Conservation (phyloP, 2,888 invertebrate genomes). For the Podotricha telesiphe region DNA sequence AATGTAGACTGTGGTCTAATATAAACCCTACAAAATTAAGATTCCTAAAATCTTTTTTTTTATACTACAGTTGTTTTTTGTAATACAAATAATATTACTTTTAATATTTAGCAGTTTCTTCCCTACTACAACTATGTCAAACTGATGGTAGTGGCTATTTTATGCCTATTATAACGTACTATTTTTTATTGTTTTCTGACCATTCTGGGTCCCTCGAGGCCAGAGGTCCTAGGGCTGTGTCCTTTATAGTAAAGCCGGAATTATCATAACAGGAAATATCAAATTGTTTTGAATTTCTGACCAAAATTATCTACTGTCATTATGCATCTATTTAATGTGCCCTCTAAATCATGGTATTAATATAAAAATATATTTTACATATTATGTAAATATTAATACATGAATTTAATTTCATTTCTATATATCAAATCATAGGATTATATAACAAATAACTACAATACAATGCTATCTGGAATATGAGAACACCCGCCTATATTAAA, state of each 20-base stretch:
- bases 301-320: not conserved
- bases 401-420: not conserved
- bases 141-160: no score
- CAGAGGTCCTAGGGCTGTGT: no score
- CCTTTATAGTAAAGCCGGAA: not conserved
- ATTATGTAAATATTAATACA: not conserved
- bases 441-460: not conserved
- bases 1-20: not conserved
- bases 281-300: not conserved
- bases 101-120: no score
- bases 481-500: not conserved
- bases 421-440: not conserved
- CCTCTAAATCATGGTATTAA: not conserved
- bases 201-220: no score
- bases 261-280: not conserved
- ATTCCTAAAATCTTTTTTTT: not conserved
- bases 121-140: no score
- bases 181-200: no score
- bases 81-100: no score
- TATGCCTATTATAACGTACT: no score
- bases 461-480: not conserved
- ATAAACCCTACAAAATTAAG: not conserved
- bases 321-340: not conserved
- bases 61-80: no score
- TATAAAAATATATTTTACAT: not conserved